phyloP scores from a whole-genome alignment of 2,113 vertebrate species.

The Cervus canadensis region DNA sequence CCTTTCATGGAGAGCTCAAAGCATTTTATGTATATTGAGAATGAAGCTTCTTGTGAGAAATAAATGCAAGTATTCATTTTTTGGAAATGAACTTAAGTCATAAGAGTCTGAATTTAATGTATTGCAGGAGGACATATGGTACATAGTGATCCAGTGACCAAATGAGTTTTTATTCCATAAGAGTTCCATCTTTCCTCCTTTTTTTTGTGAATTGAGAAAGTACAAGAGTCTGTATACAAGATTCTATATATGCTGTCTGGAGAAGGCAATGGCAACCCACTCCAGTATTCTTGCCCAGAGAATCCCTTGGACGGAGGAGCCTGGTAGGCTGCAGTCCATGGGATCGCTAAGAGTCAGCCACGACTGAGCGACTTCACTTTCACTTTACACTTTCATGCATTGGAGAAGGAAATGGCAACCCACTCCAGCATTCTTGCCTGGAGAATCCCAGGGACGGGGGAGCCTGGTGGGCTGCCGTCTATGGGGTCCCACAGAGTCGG shows the following conservation, averaged over 20 bases:
- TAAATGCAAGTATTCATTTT: neutral
- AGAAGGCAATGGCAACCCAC: neutral
- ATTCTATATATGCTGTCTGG: neutral
- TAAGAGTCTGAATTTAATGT: neutral
- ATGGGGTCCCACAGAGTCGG: neutral
- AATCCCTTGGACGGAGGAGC: no score
- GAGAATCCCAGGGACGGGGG: neutral
- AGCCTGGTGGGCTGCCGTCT: neutral
- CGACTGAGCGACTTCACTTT: no score
- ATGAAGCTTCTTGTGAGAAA: conserved; percentile 34
- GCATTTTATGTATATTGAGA: conserved; percentile 22
- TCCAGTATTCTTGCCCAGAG: neutral
- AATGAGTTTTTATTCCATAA: neutral
- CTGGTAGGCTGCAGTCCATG: no score
- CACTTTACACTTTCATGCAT: no score
- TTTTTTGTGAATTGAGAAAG: conserved; percentile 5
- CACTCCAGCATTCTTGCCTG: neutral
- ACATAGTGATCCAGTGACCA: neutral
- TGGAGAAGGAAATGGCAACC: no score
- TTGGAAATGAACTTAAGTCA: neutral
- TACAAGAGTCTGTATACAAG: neutral
- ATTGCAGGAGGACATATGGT: neutral
- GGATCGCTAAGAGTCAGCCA: no score
- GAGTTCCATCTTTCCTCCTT: neutral
- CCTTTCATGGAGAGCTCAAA: conserved; percentile 19